These are phyloP conservation scores for Apogon hyalosoma DNA, from an alignment of 2,797 vertebrate genomes.

Conservation along the genomic window DNA sequence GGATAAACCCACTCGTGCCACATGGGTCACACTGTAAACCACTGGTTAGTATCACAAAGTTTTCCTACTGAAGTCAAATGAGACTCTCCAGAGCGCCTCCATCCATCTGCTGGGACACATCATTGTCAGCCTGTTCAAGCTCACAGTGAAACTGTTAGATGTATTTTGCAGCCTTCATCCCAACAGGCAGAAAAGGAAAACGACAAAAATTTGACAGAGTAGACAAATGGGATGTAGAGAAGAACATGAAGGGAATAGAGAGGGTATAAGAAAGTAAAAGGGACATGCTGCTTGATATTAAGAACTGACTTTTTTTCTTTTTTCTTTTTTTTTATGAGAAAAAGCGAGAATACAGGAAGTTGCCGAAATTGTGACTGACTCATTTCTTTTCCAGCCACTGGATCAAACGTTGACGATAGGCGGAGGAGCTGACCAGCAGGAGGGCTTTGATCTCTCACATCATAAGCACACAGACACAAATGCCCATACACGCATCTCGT, in stretches of 20 bases:
- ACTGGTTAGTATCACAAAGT: constrained; percentile 14
- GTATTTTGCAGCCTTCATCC: constrained; percentile 30
- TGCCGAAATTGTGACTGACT: constrained; percentile 2
- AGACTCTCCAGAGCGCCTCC: constrained; percentile 20
- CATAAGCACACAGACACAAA: constrained; percentile 31
- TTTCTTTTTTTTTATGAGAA: background rate
- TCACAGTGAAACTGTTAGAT: constrained; percentile 30
- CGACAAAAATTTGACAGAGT: constrained; percentile 3
- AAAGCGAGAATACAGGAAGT: constrained; percentile 22
- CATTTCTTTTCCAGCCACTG: constrained; percentile 22
- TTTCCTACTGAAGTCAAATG: constrained; percentile 17
- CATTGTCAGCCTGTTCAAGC: constrained; percentile 44
- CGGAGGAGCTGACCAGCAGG: constrained; percentile 46
- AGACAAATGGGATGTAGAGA: constrained; percentile 3
- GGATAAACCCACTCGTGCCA: constrained; percentile 13
- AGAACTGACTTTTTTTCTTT: background rate
- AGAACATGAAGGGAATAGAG: constrained; percentile 38
- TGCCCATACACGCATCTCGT: constrained; percentile 19
- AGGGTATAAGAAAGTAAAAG: constrained; percentile 38
- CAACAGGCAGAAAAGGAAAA: constrained; percentile 27
- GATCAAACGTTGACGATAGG: constrained; percentile 45
- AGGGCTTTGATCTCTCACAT: constrained; percentile 58
- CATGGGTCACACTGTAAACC: background rate
- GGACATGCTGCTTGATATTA: constrained; percentile 13
- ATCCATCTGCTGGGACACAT: constrained; percentile 22